Conservation (phyloP, 2,888 invertebrate genomes). For the Lumbricus terrestris region DNA sequence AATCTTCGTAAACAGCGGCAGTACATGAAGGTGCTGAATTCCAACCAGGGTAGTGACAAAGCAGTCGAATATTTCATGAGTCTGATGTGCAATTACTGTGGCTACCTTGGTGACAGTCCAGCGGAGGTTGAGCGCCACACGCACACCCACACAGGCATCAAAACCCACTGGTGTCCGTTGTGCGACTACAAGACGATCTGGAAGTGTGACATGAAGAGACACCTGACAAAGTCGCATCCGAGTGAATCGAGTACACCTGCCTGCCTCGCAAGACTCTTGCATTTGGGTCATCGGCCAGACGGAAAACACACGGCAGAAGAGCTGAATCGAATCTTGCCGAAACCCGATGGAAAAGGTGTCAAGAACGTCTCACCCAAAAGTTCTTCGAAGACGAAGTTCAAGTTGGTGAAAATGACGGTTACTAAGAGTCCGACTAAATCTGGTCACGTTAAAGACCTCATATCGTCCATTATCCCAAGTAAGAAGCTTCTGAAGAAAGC, state of each 20-base stretch:
- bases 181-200: constrained; percentile 62
- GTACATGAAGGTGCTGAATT: background rate
- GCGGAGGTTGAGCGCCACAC: constrained; percentile 62
- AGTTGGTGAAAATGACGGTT: background rate
- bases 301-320: background rate
- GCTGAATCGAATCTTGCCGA: background rate
- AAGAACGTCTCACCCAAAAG: background rate
- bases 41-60: background rate
- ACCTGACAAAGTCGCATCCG: constrained; percentile 61
- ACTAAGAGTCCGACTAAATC: background rate
- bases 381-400: background rate
- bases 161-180: constrained; percentile 60
- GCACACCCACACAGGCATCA: constrained; percentile 58
- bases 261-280: constrained; percentile 18
- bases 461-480: constrained; percentile 10
- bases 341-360: background rate
- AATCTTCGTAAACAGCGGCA: background rate
- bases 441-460: background rate
- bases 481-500: constrained; percentile 18
- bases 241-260: constrained; percentile 31
- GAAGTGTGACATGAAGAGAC: constrained; percentile 62
- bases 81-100: constrained; percentile 72
- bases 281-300: constrained; percentile 13
- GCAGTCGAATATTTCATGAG: background rate
- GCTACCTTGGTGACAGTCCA: constrained; percentile 58